Percentiles rank a stretch among this genome's conserved stretches.
Evolutionary conservation across 2,888 invertebrate species (phyloP).

Genomic region (Orchestes rusci): DNA sequence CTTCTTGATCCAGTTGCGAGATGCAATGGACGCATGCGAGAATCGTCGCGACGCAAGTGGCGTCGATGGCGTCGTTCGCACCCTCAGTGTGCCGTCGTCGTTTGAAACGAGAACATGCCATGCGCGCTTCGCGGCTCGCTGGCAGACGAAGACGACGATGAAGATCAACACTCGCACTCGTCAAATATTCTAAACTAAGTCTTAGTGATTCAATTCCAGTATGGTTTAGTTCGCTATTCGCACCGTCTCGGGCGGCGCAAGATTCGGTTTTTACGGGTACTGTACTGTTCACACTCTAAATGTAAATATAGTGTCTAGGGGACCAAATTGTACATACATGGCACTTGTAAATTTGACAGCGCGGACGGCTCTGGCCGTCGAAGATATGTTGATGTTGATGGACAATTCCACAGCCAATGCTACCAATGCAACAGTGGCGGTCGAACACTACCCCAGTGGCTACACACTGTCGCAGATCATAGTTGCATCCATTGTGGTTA

Average conservation of each 20-base stretch:
- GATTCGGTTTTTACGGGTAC: conserved; percentile 44
- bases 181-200: too few species aligned
- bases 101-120: conserved; percentile 43
- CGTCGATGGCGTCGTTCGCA: conserved; percentile 36
- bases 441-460: conserved; percentile 75
- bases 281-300: too few species aligned
- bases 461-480: conserved; percentile 89
- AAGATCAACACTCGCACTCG: too few species aligned
- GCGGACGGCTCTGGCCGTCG: conserved; percentile 51
- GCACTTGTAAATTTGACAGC: conserved; percentile 48
- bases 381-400: conserved; percentile 49
- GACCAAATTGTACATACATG: conserved; percentile 34
- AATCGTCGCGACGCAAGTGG: conserved; percentile 11
- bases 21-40: conserved; percentile 40
- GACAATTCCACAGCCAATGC: conserved; percentile 26
- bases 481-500: conserved; percentile 83
- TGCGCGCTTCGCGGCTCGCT: conserved; percentile 39
- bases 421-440: conserved; percentile 46
- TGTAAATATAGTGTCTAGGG: conserved; percentile 43
- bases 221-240: conserved; percentile 36
- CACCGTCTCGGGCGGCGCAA: conserved; percentile 38
- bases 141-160: conserved; percentile 37
- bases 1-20: too few species aligned
- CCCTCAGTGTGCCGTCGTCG: conserved; percentile 43
- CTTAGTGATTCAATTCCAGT: too few species aligned